Base-by-base conservation (phyloP, 2,113 vertebrate species). In the Pungitius pungitius region DNA sequence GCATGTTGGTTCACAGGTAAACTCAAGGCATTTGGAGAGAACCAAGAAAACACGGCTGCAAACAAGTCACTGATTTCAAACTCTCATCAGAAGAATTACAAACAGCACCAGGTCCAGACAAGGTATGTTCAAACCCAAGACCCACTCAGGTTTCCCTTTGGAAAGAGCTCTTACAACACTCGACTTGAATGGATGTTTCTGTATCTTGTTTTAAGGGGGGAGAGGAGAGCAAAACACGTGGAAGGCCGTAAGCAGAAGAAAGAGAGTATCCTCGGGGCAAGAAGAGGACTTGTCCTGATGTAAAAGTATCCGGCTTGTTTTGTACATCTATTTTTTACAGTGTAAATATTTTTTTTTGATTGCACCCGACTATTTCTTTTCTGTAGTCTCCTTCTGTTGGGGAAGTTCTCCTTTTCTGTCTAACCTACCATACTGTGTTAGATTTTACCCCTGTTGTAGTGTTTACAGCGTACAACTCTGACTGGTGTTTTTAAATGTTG, bases 221-320 rank as follows among this genome's bases (percentile, higher is more conserved):
- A 94, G 18, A 90, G 96, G 30, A 93, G 96, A 54, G 88, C 86
- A 4, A 94, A 90, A 60, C 93, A 89, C 0, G 71, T 73, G 8
- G 89, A 93, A 56, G 91, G 86, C 56, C 90, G 96, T 27, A 97
- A 95, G 84, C 93, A 95, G 88, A 97, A 95, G 90, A 98, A 96
- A 61, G 93, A 92, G 57, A 88, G 85, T 15, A 10, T 92, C 62
- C 88, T 97, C 0, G 93, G 90, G 47, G 93, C 94, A 4, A 92
- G 94, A 12, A 92, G 97, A 90, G 95, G 95, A 30, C 76, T 99
- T 0, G 68, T 85, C 63, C 70, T 90, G 68, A 75, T 82, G 67
- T 94, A 88, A 90, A 52, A 35, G 43, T 4, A 18, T 0, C 3
- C 0, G 0, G 9, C 10, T 59, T 55, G 9, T 40, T 72, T 73